A percentile compares a stretch with the other conserved stretches of the same genome.
Conservation (phyloP, 1,140 invertebrate genomes). For the Conus betulinus region DNA sequence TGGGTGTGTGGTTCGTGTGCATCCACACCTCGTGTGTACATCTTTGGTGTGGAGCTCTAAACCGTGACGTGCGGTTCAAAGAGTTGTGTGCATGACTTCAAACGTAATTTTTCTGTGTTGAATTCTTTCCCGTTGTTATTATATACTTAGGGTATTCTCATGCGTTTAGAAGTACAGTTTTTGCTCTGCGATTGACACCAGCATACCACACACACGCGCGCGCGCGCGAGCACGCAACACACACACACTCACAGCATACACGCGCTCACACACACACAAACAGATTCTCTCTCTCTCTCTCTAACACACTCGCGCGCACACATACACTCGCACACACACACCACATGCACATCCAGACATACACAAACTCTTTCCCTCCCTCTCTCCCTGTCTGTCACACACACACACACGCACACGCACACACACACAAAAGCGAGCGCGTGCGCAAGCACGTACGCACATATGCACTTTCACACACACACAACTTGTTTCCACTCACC, state of each 20-base stretch:
- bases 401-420: not conserved
- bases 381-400: not conserved
- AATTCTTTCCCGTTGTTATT: not conserved
- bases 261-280: not conserved
- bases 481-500: not conserved
- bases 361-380: not conserved
- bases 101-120: not conserved
- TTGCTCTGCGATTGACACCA: no score
- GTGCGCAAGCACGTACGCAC: slow-evolving; percentile 4
- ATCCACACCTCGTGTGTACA: not conserved
- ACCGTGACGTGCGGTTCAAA: not conserved
- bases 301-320: not conserved
- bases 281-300: not conserved
- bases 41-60: not conserved
- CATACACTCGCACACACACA: slow-evolving; percentile 19
- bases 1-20: slow-evolving; percentile 17
- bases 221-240: no score
- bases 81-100: not conserved
- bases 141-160: not conserved
- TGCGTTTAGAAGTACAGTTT: not conserved
- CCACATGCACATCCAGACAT: no score
- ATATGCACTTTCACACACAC: not conserved
- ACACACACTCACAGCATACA: no score
- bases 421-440: not conserved
- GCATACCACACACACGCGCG: no score